A percentile compares a stretch with the other conserved stretches of the same genome.
These are phyloP conservation scores for Eulacestoma nigropectus DNA, from an alignment of 2,113 vertebrate species.

Conservation along the genomic window DNA sequence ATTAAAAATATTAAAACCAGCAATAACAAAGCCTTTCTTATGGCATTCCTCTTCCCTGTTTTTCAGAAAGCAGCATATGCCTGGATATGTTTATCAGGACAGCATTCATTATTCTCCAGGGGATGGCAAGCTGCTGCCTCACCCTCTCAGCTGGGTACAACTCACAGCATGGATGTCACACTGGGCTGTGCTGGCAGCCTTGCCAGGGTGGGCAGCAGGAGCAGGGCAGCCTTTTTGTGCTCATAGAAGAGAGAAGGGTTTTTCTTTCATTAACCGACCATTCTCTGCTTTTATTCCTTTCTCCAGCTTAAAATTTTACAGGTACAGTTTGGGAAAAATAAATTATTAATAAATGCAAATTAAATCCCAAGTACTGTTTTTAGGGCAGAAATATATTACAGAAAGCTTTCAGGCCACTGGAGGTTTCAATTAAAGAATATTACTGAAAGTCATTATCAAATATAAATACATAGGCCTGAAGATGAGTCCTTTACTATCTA, in stretches of 20 bases:
- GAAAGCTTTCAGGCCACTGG: neutral
- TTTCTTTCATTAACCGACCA: neutral
- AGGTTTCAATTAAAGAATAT: neutral
- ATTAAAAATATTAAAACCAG: constrained; percentile 7
- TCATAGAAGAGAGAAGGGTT: neutral
- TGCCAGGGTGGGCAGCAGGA: neutral
- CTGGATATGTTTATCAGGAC: neutral
- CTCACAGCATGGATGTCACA: neutral
- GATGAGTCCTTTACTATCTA: neutral
- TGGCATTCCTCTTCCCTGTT: neutral
- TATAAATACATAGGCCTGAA: neutral
- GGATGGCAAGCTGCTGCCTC: neutral
- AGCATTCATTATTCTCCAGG: neutral
- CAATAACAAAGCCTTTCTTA: neutral
- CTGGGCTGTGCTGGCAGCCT: neutral
- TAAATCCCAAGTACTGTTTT: neutral
- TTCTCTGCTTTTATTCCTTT: neutral
- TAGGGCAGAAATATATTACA: constrained; percentile 5
- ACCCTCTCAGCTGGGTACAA: neutral
- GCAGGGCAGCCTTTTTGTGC: neutral
- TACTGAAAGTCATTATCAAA: neutral
- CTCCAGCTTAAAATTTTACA: neutral
- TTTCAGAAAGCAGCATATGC: neutral
- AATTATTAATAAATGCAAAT: constrained; percentile 54
- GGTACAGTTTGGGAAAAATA: neutral